A percentile compares a stretch with the other conserved stretches of the same genome.
These are phyloP conservation scores for Oceanodroma leucorhoa DNA, from an alignment of 2,797 vertebrate genomes.

Conservation along the genomic window DNA sequence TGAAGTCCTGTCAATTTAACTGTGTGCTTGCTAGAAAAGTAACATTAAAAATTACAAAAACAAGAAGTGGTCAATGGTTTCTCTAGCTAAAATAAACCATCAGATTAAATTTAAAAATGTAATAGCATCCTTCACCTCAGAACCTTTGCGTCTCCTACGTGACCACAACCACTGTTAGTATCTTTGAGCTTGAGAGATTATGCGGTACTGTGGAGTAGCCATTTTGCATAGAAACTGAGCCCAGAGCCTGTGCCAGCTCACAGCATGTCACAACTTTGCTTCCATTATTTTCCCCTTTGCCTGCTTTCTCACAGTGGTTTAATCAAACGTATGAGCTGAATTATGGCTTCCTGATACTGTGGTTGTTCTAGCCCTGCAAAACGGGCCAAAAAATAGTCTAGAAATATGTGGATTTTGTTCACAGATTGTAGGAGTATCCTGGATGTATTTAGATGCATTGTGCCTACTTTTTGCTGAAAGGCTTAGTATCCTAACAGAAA, in stretches of 20 bases:
- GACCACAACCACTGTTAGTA: neutral
- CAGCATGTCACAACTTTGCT: neutral
- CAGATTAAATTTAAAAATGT: neutral
- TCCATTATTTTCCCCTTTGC: neutral
- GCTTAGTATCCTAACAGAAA: neutral
- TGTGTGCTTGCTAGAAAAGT: neutral
- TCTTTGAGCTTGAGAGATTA: neutral
- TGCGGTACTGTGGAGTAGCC: neutral
- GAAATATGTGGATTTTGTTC: neutral
- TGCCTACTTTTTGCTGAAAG: neutral
- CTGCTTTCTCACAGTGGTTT: neutral
- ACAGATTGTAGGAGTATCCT: neutral
- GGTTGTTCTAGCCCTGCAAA: neutral
- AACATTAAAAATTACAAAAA: neutral
- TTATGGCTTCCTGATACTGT: neutral
- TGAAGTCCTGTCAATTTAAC: conserved; percentile 40
- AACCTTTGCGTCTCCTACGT: fast-evolving
- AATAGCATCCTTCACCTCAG: neutral
- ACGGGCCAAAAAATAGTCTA: fast-evolving
- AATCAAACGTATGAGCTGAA: neutral
- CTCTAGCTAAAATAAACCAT: neutral
- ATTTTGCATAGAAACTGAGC: neutral
- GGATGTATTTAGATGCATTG: neutral
- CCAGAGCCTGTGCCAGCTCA: neutral
- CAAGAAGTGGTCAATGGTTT: neutral